These are phyloP conservation scores for Darevskia nairensis DNA, from an alignment of 2,797 vertebrate genomes.

Conservation along the genomic window DNA sequence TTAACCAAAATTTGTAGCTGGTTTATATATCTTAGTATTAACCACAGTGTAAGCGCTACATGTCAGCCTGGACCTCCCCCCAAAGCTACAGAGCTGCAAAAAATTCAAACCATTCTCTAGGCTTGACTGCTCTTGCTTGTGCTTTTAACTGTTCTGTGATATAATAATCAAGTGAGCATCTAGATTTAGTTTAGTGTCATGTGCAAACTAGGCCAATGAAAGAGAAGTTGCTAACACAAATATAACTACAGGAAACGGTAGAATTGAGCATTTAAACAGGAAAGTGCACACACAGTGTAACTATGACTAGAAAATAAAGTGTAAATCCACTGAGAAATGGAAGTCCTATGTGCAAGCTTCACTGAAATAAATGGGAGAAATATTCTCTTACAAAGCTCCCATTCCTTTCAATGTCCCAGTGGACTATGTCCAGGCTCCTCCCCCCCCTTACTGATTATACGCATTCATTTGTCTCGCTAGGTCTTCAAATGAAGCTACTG, in stretches of 20 bases:
- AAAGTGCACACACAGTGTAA: not conserved
- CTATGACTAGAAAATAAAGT: not conserved
- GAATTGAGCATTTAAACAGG: not conserved
- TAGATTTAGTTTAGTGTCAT: not conserved
- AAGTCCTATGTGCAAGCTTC: not conserved
- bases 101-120: no score
- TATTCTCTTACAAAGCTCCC: not conserved
- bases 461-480: not conserved
- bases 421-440: not conserved
- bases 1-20: no score
- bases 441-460: not conserved
- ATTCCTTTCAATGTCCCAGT: not conserved
- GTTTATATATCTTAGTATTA: no score
- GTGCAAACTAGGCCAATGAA: not conserved
- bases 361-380: not conserved
- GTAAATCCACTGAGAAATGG: not conserved
- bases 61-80: no score
- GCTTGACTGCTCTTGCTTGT: no score
- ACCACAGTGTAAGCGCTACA: no score
- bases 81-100: no score
- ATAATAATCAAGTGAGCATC: no score
- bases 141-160: no score
- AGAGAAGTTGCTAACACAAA: conserved; percentile 2
- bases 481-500: not conserved
- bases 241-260: not conserved